A percentile compares a stretch with the other conserved stretches of the same genome.
These are phyloP conservation scores for Eudyptes chrysolophus DNA, from an alignment of 2,113 vertebrate species.

Conservation along the genomic window DNA sequence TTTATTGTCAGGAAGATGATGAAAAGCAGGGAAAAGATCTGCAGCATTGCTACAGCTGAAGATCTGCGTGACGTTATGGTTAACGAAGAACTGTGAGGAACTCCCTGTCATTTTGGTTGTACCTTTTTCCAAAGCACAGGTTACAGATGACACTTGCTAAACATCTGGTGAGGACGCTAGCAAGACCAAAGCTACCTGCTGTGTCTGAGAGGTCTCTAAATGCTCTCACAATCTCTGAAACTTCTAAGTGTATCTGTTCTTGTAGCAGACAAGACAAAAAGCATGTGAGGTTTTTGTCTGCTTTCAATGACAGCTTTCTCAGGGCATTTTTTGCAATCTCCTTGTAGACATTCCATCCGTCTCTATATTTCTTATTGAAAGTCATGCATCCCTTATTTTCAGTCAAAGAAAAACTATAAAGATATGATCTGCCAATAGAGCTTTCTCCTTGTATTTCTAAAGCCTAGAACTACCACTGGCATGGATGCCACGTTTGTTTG, in stretches of 20 bases:
- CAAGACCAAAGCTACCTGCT: not conserved
- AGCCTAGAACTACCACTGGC: not conserved
- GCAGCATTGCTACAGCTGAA: not conserved
- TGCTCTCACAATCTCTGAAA: not conserved
- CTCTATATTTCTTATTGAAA: not conserved
- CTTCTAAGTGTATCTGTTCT: not conserved
- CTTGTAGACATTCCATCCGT: not conserved
- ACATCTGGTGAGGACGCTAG: not conserved
- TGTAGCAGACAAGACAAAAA: not conserved
- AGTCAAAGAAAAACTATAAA: not conserved
- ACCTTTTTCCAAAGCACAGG: not conserved
- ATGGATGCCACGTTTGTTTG: not conserved
- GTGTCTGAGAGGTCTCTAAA: not conserved
- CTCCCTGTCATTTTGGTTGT: not conserved
- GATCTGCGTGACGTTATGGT: not conserved
- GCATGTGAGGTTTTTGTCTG: not conserved
- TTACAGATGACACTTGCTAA: not conserved
- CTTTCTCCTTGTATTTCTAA: not conserved
- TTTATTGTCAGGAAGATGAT: not conserved
- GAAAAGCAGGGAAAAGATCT: not conserved
- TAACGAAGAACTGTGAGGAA: not conserved
- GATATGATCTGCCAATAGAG: not conserved
- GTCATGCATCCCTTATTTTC: not conserved
- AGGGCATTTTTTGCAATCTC: not conserved
- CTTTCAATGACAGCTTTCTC: not conserved